A percentile compares a stretch with the other conserved stretches of the same genome.
Evolutionary conservation across 2,797 vertebrate genomes (phyloP).

Genomic region (Coendou prehensilis): DNA sequence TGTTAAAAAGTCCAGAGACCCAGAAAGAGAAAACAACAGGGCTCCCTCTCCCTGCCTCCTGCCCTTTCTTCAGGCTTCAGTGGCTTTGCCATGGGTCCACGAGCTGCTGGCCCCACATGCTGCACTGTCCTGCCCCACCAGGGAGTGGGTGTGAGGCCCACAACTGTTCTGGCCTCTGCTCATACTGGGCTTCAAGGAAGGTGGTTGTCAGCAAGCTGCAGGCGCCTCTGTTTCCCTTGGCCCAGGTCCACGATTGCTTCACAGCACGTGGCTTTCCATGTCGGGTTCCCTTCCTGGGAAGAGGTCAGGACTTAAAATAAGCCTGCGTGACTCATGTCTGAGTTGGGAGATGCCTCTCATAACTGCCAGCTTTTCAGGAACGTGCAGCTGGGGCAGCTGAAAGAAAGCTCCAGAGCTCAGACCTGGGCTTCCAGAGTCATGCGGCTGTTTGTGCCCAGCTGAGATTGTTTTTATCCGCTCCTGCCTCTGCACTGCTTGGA

Average conservation of each 20-base stretch:
- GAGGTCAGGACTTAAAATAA: constrained; percentile 79
- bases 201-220: not conserved
- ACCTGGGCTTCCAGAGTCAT: not conserved
- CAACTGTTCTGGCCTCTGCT: fast-evolving
- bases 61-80: not conserved
- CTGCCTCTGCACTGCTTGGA: not conserved
- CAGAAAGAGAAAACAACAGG: not conserved
- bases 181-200: not conserved
- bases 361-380: constrained; percentile 73
- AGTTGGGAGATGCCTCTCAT: not conserved
- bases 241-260: not conserved
- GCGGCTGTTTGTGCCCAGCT: not conserved
- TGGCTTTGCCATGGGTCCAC: not conserved
- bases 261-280: constrained; percentile 31
- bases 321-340: constrained; percentile 71
- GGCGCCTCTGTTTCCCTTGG: constrained; percentile 56
- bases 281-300: constrained; percentile 44
- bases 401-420: constrained; percentile 4
- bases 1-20: not conserved
- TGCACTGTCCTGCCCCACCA: fast-evolving
- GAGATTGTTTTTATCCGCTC: not conserved
- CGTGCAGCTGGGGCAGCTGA: constrained; percentile 41
- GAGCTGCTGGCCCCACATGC: fast-evolving
- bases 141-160: fast-evolving
- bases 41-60: not conserved